Evolutionary conservation across 2,113 vertebrate species (phyloP).

Genomic region (Grantiella picta): DNA sequence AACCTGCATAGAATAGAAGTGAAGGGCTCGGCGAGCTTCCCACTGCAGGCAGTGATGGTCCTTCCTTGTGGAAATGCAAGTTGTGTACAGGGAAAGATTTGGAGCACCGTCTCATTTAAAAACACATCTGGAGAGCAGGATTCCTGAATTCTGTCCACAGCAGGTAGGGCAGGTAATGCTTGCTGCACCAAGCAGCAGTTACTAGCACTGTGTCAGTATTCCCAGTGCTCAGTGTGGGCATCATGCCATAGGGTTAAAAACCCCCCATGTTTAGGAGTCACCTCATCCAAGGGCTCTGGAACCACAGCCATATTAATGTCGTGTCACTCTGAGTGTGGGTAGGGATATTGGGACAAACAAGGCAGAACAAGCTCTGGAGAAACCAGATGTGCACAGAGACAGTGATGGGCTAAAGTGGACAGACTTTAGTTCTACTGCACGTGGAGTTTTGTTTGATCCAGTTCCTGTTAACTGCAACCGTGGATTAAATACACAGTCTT

Average conservation of each 20-base stretch:
- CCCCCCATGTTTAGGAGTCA: background rate
- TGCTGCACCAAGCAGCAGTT: background rate
- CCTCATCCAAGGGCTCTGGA: background rate
- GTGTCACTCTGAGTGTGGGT: background rate
- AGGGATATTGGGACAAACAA: background rate
- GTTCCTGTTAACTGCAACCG: background rate
- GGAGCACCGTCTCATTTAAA: background rate
- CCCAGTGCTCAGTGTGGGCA: background rate
- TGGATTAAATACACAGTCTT: background rate
- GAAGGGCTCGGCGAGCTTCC: background rate
- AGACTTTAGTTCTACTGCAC: background rate
- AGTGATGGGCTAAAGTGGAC: background rate
- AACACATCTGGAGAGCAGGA: background rate
- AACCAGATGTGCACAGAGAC: background rate
- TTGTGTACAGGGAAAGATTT: background rate
- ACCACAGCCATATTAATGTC: background rate
- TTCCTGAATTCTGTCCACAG: background rate
- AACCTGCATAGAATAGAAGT: background rate
- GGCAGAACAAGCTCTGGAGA: background rate
- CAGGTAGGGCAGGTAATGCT: background rate
- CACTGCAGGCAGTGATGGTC: fast-evolving
- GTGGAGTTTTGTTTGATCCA: background rate
- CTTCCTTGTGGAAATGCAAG: background rate
- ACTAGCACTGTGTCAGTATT: background rate
- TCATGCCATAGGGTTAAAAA: background rate